Base-by-base conservation (phyloP, 1,140 invertebrate genomes). In the Druon quercuslanigerum region DNA sequence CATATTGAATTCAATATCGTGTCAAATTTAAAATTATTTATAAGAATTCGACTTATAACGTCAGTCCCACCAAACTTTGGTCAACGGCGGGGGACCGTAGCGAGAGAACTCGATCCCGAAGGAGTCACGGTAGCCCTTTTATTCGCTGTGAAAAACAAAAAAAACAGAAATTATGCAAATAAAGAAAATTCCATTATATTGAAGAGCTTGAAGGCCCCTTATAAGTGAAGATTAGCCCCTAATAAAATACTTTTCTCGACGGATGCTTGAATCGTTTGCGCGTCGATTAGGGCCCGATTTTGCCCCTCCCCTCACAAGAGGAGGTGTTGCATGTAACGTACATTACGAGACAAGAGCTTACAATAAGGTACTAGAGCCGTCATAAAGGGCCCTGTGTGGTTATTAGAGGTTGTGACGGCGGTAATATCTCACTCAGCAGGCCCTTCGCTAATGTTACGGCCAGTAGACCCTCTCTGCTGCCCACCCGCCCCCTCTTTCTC, bases 391-490 rank as follows among this genome's bases (percentile, higher is more conserved):
- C 86, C 88, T 87, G 81, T 88, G 85, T 89, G 86, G 87, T 90
- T 89, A 90, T 90, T 90, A 90, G 89, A 89, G 88, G 86, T 90
- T 90, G 90, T 87, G 89, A 89, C 85, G 88, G 84, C 82, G 83
- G 87, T 90, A 90, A 90, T 90, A 90, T 90, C 89, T 90, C 88
- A 90, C 87, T 90, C 89, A 90, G 87, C 88, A 86, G 87, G 86
- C 84, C 87, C 77, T 86, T 83, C 87, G 82, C 86, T 88, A 89
- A 89, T 90, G 87, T 88, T 89, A 88, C 82, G 86, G 84, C 87
- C 82, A 83, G 79, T 82, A 82, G 79, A 82, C 80, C 81, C 79
- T 77, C 76, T 83, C 85, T 86, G 79, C 83, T 77, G 77, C 70
- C 72, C 72, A 72, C 74, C 79, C 73, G 79, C 79, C 56, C 60